Evolutionary conservation across 2,888 invertebrate genomes (phyloP).

Genomic region (Drosophila tanythrix): DNA sequence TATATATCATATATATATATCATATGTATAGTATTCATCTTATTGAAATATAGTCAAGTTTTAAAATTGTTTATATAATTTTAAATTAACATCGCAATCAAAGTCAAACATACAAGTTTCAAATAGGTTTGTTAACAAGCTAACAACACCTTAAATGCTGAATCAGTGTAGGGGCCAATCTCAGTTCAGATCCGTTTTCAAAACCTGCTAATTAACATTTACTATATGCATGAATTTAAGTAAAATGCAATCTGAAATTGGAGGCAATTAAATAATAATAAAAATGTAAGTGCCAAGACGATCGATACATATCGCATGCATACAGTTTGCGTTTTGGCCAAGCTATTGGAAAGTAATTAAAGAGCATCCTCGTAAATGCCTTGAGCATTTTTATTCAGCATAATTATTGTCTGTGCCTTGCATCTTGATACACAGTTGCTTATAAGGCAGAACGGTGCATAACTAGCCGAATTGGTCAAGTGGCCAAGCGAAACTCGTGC

Average conservation of each 20-base stretch:
- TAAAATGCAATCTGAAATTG: neutral
- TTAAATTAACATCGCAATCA: neutral
- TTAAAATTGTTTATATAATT: neutral
- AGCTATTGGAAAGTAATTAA: neutral
- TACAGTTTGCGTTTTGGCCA: neutral
- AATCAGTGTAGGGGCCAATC: neutral
- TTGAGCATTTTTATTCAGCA: conserved; percentile 5
- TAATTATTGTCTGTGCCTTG: conserved; percentile 19
- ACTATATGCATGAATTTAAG: neutral
- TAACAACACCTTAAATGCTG: neutral
- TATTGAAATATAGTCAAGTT: neutral
- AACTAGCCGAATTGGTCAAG: conserved; percentile 7
- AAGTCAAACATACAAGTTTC: neutral
- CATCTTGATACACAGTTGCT: conserved; percentile 9
- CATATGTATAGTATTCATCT: neutral
- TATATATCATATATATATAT: neutral
- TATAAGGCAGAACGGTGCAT: conserved; percentile 1
- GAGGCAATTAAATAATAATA: neutral
- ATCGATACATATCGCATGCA: neutral
- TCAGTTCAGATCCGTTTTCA: neutral
- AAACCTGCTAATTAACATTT: neutral
- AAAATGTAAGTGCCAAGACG: neutral
- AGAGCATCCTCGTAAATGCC: conserved; percentile 5
- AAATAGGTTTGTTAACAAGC: neutral
- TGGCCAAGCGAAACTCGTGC: conserved; percentile 10